Evolutionary conservation across 2,113 vertebrate genomes (phyloP).

Genomic region (Sula dactylatra): DNA sequence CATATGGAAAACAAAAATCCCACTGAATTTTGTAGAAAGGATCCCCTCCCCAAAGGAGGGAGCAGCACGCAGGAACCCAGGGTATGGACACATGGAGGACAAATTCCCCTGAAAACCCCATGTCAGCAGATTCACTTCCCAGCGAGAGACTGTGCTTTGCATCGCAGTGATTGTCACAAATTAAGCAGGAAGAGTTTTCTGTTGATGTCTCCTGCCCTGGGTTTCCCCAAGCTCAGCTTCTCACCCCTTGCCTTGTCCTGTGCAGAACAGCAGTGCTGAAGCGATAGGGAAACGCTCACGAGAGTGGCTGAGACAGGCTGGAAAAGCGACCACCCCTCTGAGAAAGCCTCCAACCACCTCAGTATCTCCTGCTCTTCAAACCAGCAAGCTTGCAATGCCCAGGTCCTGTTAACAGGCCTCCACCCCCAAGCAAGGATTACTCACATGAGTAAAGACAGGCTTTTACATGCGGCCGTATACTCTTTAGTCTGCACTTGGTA

Average conservation of each 20-base stretch:
- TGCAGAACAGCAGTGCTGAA: not conserved
- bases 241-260: fast-evolving
- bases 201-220: not conserved
- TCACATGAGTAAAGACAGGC: not conserved
- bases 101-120: not conserved
- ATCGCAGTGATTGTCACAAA: fast-evolving
- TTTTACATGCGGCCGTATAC: fast-evolving
- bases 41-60: not conserved
- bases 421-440: not conserved
- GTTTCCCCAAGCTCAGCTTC: not conserved
- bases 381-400: not conserved
- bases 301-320: not conserved
- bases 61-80: not conserved
- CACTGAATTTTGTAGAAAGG: not conserved
- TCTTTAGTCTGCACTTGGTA: not conserved
- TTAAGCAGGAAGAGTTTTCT: not conserved
- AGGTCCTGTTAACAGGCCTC: not conserved
- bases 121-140: not conserved
- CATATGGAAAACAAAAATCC: not conserved
- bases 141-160: not conserved
- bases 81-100: fast-evolving
- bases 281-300: not conserved
- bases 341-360: not conserved
- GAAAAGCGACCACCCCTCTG: not conserved
- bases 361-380: not conserved